Percentiles rank a stretch among this genome's conserved stretches.
Conservation (phyloP, 2,797 vertebrate species). For the Malurus leucopterus region DNA sequence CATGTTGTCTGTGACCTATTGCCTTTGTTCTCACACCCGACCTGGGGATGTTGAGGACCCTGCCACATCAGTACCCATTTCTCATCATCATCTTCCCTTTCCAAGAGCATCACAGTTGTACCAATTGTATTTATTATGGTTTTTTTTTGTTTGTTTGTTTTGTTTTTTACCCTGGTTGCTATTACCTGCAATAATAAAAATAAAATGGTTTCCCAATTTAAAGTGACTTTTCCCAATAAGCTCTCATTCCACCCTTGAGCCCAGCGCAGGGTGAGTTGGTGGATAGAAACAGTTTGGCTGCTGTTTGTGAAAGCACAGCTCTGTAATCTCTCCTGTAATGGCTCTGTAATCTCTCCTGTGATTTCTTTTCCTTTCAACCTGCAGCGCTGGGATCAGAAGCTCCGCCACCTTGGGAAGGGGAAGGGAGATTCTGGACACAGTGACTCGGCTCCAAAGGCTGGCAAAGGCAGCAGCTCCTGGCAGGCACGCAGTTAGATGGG, state of each 20-base stretch:
- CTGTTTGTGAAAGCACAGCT: background rate
- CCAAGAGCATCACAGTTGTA: background rate
- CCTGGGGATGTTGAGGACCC: background rate
- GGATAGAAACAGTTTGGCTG: fast-evolving
- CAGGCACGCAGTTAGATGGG: constrained; percentile 66
- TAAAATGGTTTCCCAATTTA: background rate
- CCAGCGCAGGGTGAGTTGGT: fast-evolving
- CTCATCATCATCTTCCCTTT: background rate
- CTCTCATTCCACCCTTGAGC: background rate
- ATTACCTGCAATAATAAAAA: background rate
- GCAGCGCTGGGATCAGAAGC: constrained; percentile 83
- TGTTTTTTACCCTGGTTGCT: background rate
- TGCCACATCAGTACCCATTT: fast-evolving
- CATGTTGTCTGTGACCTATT: background rate
- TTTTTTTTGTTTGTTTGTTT: background rate
- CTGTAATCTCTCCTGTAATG: too few species aligned
- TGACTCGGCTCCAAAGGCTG: constrained; percentile 47
- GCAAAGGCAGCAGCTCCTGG: constrained; percentile 56
- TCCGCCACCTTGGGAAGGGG: constrained; percentile 69
- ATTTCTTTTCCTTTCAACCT: background rate
- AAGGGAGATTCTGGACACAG: constrained; percentile 61
- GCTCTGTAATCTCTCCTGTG: background rate
- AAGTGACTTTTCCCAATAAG: background rate
- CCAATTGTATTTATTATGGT: background rate
- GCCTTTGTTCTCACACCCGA: fast-evolving